phyloP scores from a whole-genome alignment of 1,140 invertebrate species.

The Caenorhabditis brenneri region DNA sequence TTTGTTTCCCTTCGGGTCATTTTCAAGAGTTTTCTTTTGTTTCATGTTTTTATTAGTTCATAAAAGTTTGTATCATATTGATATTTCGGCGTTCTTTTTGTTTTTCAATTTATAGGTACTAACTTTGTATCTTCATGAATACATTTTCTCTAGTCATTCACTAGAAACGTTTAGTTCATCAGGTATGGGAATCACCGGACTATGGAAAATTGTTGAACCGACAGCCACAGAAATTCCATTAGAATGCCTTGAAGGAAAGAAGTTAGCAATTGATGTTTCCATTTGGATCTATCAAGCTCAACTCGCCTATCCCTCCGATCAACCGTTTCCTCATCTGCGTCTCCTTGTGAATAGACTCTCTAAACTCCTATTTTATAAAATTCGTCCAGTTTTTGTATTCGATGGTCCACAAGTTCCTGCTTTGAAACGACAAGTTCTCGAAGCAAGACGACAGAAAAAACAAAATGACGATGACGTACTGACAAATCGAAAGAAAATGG shows the following conservation, averaged over 20 bases:
- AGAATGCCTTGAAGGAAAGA: slow-evolving; percentile 90
- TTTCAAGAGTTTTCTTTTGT: not conserved
- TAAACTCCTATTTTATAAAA: slow-evolving; percentile 91
- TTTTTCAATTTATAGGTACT: too few species aligned
- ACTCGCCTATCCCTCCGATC: slow-evolving; percentile 88
- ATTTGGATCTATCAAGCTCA: slow-evolving; percentile 97
- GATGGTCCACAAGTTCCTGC: slow-evolving; percentile 86
- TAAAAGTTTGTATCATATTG: not conserved
- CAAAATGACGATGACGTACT: slow-evolving; percentile 14
- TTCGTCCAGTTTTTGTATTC: slow-evolving; percentile 98
- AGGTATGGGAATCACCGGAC: slow-evolving; percentile 91
- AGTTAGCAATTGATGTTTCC: slow-evolving; percentile 92
- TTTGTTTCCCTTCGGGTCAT: slow-evolving; percentile 1
- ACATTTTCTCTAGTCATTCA: too few species aligned
- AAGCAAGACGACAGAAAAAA: not conserved
- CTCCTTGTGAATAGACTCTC: slow-evolving; percentile 82
- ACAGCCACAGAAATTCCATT: slow-evolving; percentile 88
- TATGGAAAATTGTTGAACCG: slow-evolving; percentile 91
- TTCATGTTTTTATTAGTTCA: too few species aligned
- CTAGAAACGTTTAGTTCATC: too few species aligned
- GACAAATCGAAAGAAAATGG: slow-evolving; percentile 11
- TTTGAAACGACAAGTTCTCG: slow-evolving; percentile 89
- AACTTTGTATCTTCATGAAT: too few species aligned
- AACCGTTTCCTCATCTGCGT: slow-evolving; percentile 83
- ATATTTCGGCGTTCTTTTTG: too few species aligned